Evolutionary conservation across 2,113 vertebrate species (phyloP).

Genomic region (Petroica traversi): DNA sequence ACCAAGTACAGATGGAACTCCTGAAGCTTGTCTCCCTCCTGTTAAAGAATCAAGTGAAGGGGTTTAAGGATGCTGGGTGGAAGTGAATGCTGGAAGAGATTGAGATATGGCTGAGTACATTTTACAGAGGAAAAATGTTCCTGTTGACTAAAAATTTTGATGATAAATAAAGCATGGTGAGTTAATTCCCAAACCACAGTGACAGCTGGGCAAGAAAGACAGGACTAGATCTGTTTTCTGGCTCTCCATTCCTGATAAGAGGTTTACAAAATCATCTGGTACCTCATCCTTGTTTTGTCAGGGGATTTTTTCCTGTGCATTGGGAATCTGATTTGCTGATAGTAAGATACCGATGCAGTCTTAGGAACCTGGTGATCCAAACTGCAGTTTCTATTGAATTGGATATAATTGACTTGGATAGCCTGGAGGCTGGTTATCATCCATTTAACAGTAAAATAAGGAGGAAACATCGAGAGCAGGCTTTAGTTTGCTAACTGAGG

Average conservation of each 20-base stretch:
- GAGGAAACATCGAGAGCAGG: not conserved
- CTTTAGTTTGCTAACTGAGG: not conserved
- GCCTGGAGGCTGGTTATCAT: not conserved
- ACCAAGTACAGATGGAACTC: not conserved
- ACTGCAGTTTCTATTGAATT: not conserved
- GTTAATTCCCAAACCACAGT: constrained; percentile 24
- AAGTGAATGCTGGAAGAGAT: not conserved
- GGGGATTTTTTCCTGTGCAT: not conserved
- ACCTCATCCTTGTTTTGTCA: not conserved
- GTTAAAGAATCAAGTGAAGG: not conserved
- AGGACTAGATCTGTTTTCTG: not conserved
- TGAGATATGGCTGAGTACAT: not conserved
- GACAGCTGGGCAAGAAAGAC: constrained; percentile 11
- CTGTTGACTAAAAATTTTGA: constrained; percentile 19
- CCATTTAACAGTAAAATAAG: not conserved
- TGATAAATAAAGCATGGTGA: constrained; percentile 41
- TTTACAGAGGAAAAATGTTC: constrained; percentile 2
- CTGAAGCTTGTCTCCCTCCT: not conserved
- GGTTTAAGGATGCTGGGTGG: not conserved
- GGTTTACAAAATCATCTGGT: not conserved
- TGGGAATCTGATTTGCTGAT: not conserved
- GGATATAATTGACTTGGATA: not conserved
- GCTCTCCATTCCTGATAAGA: not conserved
- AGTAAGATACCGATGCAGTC: not conserved
- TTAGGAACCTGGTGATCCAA: not conserved